These are phyloP conservation scores for Cranoglanis bouderius DNA, from an alignment of 2,113 vertebrate genomes.

Conservation along the genomic window DNA sequence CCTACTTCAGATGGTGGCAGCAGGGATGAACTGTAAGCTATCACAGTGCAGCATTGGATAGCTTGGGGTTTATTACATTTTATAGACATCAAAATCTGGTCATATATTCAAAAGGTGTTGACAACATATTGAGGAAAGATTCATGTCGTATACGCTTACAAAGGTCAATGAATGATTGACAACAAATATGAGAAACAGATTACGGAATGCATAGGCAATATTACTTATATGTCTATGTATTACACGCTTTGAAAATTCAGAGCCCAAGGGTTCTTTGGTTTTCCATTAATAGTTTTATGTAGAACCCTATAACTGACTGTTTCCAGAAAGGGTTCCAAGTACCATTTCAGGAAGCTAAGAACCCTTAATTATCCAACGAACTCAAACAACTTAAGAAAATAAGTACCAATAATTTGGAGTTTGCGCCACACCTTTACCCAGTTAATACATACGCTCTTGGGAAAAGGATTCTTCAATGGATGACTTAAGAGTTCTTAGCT, in stretches of 20 bases:
- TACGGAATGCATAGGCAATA: background rate
- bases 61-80: background rate
- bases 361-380: background rate
- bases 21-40: slow-evolving; percentile 85
- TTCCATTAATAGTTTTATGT: background rate
- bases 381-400: background rate
- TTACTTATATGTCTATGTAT: background rate
- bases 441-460: background rate
- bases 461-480: background rate
- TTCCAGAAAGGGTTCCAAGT: background rate
- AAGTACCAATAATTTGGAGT: background rate
- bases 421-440: background rate
- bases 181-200: background rate
- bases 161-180: background rate
- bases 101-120: background rate
- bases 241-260: background rate
- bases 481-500: too few relatives aligned
- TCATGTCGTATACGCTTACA: background rate
- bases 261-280: background rate
- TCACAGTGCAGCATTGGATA: background rate
- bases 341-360: background rate
- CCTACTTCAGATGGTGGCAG: slow-evolving; percentile 54
- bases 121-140: background rate
- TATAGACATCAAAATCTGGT: background rate
- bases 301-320: background rate